phyloP scores from a whole-genome alignment of 2,797 vertebrate species.

The Austrolebias charrua region DNA sequence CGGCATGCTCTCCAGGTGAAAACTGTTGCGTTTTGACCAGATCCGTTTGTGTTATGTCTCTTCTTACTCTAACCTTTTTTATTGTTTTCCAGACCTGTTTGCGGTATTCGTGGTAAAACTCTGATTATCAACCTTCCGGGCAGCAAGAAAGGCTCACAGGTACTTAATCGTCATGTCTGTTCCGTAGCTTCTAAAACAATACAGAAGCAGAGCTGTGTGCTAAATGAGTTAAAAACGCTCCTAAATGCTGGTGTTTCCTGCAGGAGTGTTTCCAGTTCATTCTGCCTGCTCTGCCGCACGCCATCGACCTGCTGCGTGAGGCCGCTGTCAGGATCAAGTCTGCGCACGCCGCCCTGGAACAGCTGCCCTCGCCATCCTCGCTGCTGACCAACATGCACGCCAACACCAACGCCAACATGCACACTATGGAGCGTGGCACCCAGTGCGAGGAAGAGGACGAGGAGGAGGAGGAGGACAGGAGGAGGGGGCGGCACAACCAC shows the following conservation, averaged over 20 bases:
- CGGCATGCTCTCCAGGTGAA: conserved; percentile 89
- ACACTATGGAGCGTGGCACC: conserved; percentile 76
- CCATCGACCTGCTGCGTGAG: conserved; percentile 96
- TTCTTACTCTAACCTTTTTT: conserved; percentile 17
- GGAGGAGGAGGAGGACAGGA: conserved; percentile 90
- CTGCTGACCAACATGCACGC: conserved; percentile 61
- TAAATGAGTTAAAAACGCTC: background rate
- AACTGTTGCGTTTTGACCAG: conserved; percentile 1
- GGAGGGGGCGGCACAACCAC: conserved; percentile 87
- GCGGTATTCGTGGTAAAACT: conserved; percentile 97
- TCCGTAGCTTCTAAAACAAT: no score
- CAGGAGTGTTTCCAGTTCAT: conserved; percentile 99
- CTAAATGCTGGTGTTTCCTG: background rate
- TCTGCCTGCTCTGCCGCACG: conserved; percentile 97
- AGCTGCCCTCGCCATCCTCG: conserved; percentile 92
- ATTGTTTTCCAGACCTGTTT: conserved; percentile 86
- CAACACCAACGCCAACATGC: conserved; percentile 58
- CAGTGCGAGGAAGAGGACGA: conserved; percentile 97
- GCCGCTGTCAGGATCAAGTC: conserved; percentile 93
- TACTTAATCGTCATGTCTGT: conserved; percentile 53
- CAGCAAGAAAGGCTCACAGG: conserved; percentile 99
- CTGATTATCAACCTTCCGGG: conserved; percentile 98
- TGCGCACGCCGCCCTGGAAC: conserved; percentile 93
- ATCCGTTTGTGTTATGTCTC: conserved; percentile 1
- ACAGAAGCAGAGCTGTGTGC: background rate